phyloP scores from a whole-genome alignment of 2,888 invertebrate genomes.

The Euplagia quadripunctaria region DNA sequence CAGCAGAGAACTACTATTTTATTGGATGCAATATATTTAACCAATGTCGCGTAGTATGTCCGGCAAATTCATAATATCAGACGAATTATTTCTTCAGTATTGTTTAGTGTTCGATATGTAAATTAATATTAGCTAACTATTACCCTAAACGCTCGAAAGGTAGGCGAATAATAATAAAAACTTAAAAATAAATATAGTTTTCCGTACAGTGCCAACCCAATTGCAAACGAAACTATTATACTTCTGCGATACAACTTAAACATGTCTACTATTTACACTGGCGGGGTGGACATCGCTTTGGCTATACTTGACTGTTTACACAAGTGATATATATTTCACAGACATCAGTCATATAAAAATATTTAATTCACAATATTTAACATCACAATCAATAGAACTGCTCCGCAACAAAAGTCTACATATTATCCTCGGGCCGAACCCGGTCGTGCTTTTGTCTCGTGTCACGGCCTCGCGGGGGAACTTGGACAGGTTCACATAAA shows the following conservation, averaged over 20 bases:
- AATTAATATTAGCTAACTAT: constrained; percentile 6
- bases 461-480: constrained; percentile 32
- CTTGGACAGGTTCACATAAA: constrained; percentile 58
- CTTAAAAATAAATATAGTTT: constrained; percentile 49
- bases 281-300: constrained; percentile 38
- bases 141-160: constrained; percentile 38
- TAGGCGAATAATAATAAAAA: constrained; percentile 43
- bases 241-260: constrained; percentile 47
- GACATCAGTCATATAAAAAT: constrained; percentile 35
- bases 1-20: constrained; percentile 40
- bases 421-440: constrained; percentile 21
- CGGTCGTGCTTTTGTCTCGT: constrained; percentile 34
- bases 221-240: constrained; percentile 49
- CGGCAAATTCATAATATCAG: constrained; percentile 1
- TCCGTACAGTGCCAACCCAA: constrained; percentile 36
- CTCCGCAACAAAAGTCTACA: constrained; percentile 27
- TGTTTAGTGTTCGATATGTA: background rate
- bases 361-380: constrained; percentile 37
- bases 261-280: constrained; percentile 46
- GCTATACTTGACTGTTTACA: constrained; percentile 34
- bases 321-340: constrained; percentile 38
- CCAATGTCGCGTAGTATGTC: constrained; percentile 40
- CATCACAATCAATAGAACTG: constrained; percentile 29
- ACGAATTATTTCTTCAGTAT: background rate
- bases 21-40: constrained; percentile 46